Evolutionary conservation across 2,113 vertebrate species (phyloP), one percentile per base, ranked within the genome.

Genomic region (Holacanthus passer): DNA sequence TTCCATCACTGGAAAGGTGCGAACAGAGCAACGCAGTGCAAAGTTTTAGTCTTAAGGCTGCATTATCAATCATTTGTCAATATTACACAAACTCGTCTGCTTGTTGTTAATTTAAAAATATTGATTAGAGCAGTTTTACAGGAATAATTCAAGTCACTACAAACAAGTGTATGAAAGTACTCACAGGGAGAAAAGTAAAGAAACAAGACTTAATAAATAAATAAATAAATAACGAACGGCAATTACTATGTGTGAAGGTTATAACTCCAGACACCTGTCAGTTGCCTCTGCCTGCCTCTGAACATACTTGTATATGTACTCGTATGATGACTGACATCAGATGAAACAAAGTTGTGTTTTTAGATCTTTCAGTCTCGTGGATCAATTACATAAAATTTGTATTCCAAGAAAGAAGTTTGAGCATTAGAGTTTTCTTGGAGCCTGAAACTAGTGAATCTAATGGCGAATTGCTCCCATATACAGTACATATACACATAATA

Each of bases 91-190:
- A 27, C 8, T 17, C 20, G 24, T n/a, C 7, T 52, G 20, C n/a
- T 52, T 31, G 24, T n/a, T 37, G 10, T 50, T 52, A 3, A 37
- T 35, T 52, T 16, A 10, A 8, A 39, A 22, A 5, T 47, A 29
- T 47, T 27, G 41, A 41, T 41, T 41, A 41, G 39, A 41, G 65
- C 65, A 67, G 19, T 19, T 50, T 67, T 50, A n/a, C 65, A 50
- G 29, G 13, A 68, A 9, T 37, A 35, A 24, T 52, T 4, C 6
- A 35, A 16, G n/a, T 45, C 31, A 4, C 39, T 9, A 16, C 13
- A 43, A 41, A 41, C 5, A 62, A 17, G 13, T 64, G 13, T 14
- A 35, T 37, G 3, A 52, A 68, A n/a, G 12, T 13, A 22, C 19
- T 22, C 19, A 24, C 3, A 31, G 27, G 5, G 2, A 66, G 41